phyloP scores from a whole-genome alignment of 35 echinoderm and acorn worm genomes.

The Heliocidaris tuberculata region DNA sequence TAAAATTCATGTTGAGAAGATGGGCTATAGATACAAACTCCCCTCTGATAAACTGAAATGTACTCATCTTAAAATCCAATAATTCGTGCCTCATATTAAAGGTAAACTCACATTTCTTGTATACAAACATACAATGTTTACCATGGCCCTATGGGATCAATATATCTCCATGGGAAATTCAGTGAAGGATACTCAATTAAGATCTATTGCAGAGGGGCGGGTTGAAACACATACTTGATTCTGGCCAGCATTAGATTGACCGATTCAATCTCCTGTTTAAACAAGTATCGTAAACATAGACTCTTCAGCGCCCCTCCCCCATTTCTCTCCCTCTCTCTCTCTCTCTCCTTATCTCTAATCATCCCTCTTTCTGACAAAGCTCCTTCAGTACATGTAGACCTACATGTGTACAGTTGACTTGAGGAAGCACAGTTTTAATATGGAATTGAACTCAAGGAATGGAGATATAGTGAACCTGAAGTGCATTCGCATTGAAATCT shows the following conservation, averaged over 20 bases:
- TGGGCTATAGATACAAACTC: too few relatives aligned
- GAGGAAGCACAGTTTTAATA: too few relatives aligned
- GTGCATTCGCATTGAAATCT: too few relatives aligned
- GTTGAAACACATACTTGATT: background rate
- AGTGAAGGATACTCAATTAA: constrained; percentile 1
- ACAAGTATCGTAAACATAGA: background rate
- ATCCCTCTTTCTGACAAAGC: background rate
- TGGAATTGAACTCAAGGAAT: too few relatives aligned
- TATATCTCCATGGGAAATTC: background rate
- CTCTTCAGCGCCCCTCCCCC: background rate
- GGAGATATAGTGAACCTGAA: too few relatives aligned
- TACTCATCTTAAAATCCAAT: background rate
- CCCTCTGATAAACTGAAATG: background rate
- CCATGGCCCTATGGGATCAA: background rate
- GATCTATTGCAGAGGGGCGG: background rate
- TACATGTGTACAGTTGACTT: too few relatives aligned
- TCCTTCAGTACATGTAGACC: too few relatives aligned
- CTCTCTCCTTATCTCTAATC: background rate
- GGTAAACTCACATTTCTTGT: background rate
- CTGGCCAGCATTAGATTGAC: background rate
- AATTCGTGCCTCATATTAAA: too few relatives aligned
- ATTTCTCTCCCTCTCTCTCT: background rate
- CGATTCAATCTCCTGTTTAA: background rate
- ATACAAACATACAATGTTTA: background rate
- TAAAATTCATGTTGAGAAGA: too few relatives aligned